Conservation (phyloP, 2,113 vertebrate species). For the Brachyhypopomus occidentalis region DNA sequence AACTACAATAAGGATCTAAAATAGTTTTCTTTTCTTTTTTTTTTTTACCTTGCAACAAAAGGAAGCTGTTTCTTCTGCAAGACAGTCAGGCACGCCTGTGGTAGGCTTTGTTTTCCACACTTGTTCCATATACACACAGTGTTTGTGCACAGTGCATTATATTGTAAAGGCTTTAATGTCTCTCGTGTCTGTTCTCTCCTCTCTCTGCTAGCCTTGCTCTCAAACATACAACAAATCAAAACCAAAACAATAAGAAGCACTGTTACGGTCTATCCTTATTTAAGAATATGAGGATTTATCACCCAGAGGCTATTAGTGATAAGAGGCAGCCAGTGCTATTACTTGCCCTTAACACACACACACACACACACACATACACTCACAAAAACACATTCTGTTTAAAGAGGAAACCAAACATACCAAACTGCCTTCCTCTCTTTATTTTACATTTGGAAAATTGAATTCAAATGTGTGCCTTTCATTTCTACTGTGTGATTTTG, state of each 20-base stretch:
- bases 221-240: constrained; percentile 31
- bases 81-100: not conserved
- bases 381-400: constrained; percentile 6
- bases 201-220: not conserved
- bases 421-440: not conserved
- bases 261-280: constrained; percentile 3
- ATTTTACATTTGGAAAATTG: constrained; percentile 21
- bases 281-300: constrained; percentile 28
- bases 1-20: constrained; percentile 59
- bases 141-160: not conserved
- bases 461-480: constrained; percentile 36
- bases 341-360: too few relatives aligned
- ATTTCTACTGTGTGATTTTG: constrained; percentile 48
- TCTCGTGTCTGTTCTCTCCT: not conserved
- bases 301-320: constrained; percentile 31
- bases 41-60: constrained; percentile 18
- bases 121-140: not conserved
- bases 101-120: not conserved
- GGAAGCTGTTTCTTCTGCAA: not conserved
- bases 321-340: constrained; percentile 13
- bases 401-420: constrained; percentile 9
- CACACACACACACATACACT: too few relatives aligned
- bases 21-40: constrained; percentile 40
- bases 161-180: constrained; percentile 2
- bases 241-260: constrained; percentile 21